A percentile compares a stretch with the other conserved stretches of the same genome.
phyloP scores from a whole-genome alignment of 2,113 vertebrate species.

The Melierax canorus region DNA sequence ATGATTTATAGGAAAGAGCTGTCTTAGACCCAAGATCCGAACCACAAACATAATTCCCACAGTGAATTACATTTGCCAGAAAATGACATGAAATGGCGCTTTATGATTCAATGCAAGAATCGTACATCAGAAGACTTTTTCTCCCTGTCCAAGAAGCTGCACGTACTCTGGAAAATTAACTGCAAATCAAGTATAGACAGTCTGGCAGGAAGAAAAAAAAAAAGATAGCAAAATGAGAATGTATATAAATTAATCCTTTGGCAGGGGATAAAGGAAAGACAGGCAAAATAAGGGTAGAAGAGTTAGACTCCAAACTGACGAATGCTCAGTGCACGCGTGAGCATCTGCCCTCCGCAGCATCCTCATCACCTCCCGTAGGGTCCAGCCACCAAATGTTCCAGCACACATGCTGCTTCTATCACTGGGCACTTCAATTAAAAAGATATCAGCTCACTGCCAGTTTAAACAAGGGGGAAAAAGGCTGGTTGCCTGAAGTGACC shows the following conservation, averaged over 20 bases:
- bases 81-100: not conserved
- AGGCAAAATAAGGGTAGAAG: not conserved
- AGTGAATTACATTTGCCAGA: not conserved
- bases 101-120: not conserved
- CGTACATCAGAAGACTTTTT: not conserved
- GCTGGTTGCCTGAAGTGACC: not conserved
- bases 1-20: not conserved
- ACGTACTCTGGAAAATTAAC: not conserved
- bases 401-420: not conserved
- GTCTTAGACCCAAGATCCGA: not conserved
- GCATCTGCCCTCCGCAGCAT: not conserved
- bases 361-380: not conserved
- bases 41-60: not conserved
- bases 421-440: not conserved
- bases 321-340: fast-evolving
- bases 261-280: not conserved
- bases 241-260: not conserved
- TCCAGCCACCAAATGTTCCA: not conserved
- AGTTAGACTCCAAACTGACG: not conserved
- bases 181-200: not conserved
- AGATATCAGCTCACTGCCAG: not conserved
- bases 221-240: not conserved
- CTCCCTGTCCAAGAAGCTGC: not conserved
- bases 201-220: not conserved
- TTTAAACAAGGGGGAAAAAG: not conserved